Conservation (phyloP, 2,113 vertebrate genomes). For the Aplodontia rufa region DNA sequence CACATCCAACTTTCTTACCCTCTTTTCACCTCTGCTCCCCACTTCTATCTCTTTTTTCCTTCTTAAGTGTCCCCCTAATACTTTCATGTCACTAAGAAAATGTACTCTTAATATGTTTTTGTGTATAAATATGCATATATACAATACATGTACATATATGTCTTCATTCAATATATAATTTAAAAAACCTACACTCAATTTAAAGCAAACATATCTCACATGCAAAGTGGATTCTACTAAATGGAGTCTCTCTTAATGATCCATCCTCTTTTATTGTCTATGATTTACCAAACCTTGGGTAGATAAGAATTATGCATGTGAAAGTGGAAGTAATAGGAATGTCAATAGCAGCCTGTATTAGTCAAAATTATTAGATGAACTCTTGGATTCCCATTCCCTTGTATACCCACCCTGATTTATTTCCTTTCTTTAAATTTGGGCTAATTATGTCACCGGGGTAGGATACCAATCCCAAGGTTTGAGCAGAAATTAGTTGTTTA, state of each 20-base stretch:
- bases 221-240: background rate
- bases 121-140: background rate
- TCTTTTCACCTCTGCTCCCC: background rate
- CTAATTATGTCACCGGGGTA: background rate
- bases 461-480: too few species aligned
- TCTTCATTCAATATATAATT: background rate
- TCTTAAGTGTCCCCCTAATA: background rate
- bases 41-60: background rate
- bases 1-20: background rate
- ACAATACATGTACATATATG: background rate
- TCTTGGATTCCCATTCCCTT: accelerated
- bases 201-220: background rate
- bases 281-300: background rate
- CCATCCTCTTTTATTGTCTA: background rate
- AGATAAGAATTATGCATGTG: background rate
- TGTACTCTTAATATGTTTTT: too few species aligned
- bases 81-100: background rate
- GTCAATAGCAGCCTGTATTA: background rate
- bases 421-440: background rate
- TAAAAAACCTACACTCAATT: background rate
- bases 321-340: background rate
- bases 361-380: background rate
- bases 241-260: background rate
- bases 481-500: background rate
- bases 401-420: accelerated